Base-by-base conservation (phyloP, 2,113 vertebrate species). In the Ceyx melanurus region DNA sequence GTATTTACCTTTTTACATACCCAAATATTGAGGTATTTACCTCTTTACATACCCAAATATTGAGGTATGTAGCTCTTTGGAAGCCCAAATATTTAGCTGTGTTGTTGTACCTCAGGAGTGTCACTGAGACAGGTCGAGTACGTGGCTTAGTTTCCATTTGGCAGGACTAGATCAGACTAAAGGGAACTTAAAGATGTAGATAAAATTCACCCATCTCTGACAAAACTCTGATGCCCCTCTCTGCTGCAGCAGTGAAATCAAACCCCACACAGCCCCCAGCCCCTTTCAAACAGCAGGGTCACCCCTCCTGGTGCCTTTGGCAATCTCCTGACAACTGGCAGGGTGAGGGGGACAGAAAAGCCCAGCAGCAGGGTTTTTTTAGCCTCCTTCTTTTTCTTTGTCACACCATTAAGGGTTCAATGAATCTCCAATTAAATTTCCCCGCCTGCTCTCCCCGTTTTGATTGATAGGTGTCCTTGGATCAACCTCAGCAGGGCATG, bases 401-500 rank as follows among this genome's bases (percentile, higher is more conserved):
- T 98, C 97, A 97, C 97, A 97, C 97, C 97, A 98, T 98, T 98
- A 98, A 97, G 93, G 96, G 95, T 98, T 97, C 98, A 98, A 97
- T 97, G 97, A 98, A 97, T 98, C 97, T 97, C 96, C 97, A 98
- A 98, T 98, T 98, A 98, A 97, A 96, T 98, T 95, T 97, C 95
- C 95, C 96, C 95, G 97, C 95, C 97, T 97, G 97, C 96, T 95
- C 96, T 94, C 97, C 97, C 95, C 72, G 33, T 79, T 94, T 82
- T 97, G 97, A 98, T 95, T 98, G 98, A 98, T 98, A 97, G 88
- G 89, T 98, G 98, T 98, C 98, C 98, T 98, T 98, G 98, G 96
- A 91, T 97, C 97, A 96, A 96, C 95, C 97, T 97, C 96, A 92
- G 96, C 54, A 97, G 97, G 97, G 96, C 96, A 97, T 73, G 74